Base-by-base conservation (phyloP, 2,888 invertebrate genomes). In the Acanthococcus lagerstroemiae region DNA sequence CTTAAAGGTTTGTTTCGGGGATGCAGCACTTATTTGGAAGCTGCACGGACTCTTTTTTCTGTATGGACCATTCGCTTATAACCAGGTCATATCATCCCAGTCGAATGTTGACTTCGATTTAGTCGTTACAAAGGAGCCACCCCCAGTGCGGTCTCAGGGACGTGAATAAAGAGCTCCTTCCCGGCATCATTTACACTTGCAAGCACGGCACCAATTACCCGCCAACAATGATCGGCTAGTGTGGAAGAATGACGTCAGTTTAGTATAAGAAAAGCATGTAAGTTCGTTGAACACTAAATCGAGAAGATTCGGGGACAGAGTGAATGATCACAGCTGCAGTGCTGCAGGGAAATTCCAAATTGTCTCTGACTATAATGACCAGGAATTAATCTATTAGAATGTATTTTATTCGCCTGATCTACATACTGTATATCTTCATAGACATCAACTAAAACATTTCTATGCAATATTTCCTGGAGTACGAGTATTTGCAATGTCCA, bases 211-310 rank as follows among this genome's bases (percentile, higher is more conserved):
- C 72, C 86, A 89, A 73, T 86, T 94, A 87, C 94, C 94, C 27
- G 83, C 90, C 17, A 93, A 94, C 77, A 95, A 94, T 76, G 87
- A 88, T 74, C 85, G 83, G 69, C 76, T 93, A 24, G 80, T 92
- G 69, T 93, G 91, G 87, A 79, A 82, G 74, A 87, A 84, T 71
- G 56, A 67, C n/a, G n/a, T n/a, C n/a, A n/a, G n/a, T n/a, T n/a
- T n/a, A n/a, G n/a, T n/a, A n/a, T n/a, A n/a, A n/a, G n/a, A n/a
- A n/a, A n/a, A n/a, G n/a, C n/a, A n/a, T n/a, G n/a, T n/a, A n/a
- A n/a, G n/a, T n/a, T n/a, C n/a, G n/a, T n/a, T n/a, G n/a, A n/a
- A n/a, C n/a, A n/a, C n/a, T n/a, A n/a, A n/a, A n/a, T n/a, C n/a
- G n/a, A n/a, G n/a, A n/a, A n/a, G n/a, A n/a, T n/a, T n/a, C n/a